A percentile compares a stretch with the other conserved stretches of the same genome.
Conservation (phyloP, 2,797 vertebrate species). For the Atherinosoma microstoma region DNA sequence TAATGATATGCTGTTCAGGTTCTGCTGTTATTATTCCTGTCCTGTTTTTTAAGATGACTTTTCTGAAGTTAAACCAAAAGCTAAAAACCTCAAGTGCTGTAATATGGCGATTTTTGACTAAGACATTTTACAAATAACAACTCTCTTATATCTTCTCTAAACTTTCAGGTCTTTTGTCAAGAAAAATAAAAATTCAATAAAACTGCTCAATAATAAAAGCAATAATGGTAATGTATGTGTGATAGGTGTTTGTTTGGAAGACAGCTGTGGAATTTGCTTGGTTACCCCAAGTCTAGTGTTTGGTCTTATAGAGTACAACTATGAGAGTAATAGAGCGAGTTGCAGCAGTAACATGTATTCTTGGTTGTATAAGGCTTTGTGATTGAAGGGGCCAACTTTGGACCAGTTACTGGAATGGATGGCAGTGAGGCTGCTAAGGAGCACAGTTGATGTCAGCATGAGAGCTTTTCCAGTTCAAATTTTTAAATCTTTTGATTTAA, state of each 20-base stretch:
- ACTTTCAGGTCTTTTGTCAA: background rate
- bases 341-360: background rate
- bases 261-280: background rate
- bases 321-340: background rate
- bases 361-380: background rate
- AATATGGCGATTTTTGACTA: background rate
- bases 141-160: background rate
- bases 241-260: background rate
- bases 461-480: slow-evolving; percentile 8
- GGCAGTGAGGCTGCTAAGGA: background rate
- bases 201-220: background rate
- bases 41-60: slow-evolving; percentile 15
- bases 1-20: slow-evolving; percentile 15
- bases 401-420: background rate
- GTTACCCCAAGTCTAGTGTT: background rate
- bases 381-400: background rate
- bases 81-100: background rate
- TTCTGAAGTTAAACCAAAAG: slow-evolving; percentile 18
- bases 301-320: background rate
- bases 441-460: background rate
- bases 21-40: slow-evolving; percentile 11
- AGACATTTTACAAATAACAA: background rate
- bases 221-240: background rate
- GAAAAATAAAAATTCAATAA: background rate
- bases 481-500: slow-evolving; percentile 1